Evolutionary conservation across 2,888 invertebrate species (phyloP).

Genomic region (Caradrina kadenii): DNA sequence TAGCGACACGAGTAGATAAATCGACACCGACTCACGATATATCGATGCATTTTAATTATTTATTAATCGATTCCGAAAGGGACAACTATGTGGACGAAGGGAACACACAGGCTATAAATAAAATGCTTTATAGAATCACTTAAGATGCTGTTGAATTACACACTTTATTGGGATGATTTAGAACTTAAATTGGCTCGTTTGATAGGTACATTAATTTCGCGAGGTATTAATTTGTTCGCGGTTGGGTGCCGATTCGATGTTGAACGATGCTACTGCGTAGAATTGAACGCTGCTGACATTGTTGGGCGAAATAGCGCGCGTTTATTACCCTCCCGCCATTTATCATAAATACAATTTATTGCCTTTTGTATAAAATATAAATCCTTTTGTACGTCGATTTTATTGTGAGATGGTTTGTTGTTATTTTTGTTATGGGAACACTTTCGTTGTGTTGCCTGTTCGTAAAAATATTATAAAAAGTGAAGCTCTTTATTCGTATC

Average conservation of each 20-base stretch:
- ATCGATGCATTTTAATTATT: constrained; percentile 78
- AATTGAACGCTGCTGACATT: constrained; percentile 57
- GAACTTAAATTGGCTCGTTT: constrained; percentile 38
- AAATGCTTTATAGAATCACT: constrained; percentile 41
- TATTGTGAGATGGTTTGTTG: constrained; percentile 46
- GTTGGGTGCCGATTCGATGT: constrained; percentile 70
- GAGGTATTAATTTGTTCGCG: constrained; percentile 74
- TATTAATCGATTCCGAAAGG: constrained; percentile 71
- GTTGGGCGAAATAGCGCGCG: constrained; percentile 53
- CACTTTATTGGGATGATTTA: constrained; percentile 45
- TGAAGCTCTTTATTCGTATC: constrained; percentile 53
- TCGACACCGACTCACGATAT: constrained; percentile 62
- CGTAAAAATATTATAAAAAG: constrained; percentile 51
- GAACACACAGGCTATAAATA: constrained; percentile 52
- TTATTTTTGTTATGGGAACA: constrained; percentile 57
- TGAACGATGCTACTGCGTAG: constrained; percentile 66
- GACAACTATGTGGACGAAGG: constrained; percentile 54
- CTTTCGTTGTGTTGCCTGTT: constrained; percentile 42
- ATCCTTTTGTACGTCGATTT: constrained; percentile 36
- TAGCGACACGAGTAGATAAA: constrained; percentile 62
- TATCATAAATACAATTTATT: constrained; percentile 60
- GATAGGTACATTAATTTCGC: constrained; percentile 61
- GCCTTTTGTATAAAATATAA: constrained; percentile 54
- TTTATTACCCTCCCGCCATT: constrained; percentile 52
- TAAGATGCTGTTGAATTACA: constrained; percentile 30